Base-by-base conservation (phyloP, 2,113 vertebrate genomes). In the Clinocottus analis region DNA sequence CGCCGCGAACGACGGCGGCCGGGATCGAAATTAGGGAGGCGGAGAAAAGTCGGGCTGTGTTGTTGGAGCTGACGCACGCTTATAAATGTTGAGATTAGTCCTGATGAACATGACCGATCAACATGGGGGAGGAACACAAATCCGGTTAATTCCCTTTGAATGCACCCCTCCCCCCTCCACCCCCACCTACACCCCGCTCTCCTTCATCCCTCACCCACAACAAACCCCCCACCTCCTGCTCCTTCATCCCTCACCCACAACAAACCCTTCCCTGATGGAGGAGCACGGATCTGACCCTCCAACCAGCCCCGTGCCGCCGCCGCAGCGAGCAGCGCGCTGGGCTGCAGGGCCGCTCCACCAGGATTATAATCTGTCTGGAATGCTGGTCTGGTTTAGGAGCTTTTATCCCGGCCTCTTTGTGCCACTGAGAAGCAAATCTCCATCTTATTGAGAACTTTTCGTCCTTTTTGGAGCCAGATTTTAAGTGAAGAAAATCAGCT, bases 311-410 rank as follows among this genome's bases (percentile, higher is more conserved):
- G 10, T 72, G 17, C 45, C 7, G 73, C 69, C 72, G 5, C 13
- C 65, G 1, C 73, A 29, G 69, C 39, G 17, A 70, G 70, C 64
- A 33, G 75, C n/a, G n/a, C n/a, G 59, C 62, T 13, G 70, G 45
- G 65, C 75, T 49, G 75, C 60, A 70, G 64, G 70, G 66, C 58
- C 23, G 68, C 14, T 64, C 39, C 14, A 76, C 82, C 64, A 71
- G 83, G 73, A 82, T 77, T 84, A 69, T 94, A 93, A 94, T 94
- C 93, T 85, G 91, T 92, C 91, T 94, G 93, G 91, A 93, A 93
- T 89, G 88, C 86, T 39, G 75, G 53, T 89, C 80, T 84, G 89
- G 84, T 9, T 90, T 79, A 85, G 63, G 23, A 31, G 75, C 53
- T 79, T 73, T 80, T 77, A 77, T 55, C 58, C 47, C 35, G 13